Evolutionary conservation across 2,888 invertebrate species (phyloP), one percentile per base, ranked within the genome.

Genomic region (Erpobdella octoculata): DNA sequence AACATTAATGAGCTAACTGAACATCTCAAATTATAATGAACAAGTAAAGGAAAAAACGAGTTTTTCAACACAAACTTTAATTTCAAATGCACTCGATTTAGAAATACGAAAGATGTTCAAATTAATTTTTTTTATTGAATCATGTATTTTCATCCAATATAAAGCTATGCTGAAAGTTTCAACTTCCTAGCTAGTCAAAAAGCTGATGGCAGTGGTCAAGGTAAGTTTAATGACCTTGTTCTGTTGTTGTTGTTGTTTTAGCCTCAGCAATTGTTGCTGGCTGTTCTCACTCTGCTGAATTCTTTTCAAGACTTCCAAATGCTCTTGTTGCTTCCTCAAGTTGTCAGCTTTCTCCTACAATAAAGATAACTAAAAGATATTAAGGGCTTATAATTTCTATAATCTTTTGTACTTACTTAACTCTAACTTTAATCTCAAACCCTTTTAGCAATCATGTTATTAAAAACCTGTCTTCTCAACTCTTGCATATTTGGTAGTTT

Each of bases 381-480:
- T 48, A 48, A 6, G 25, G 25, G 25, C n/a, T 25, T 48, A 9
- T 48, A 5, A 48, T 12, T 41, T 41, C 9, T 41, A 41, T 41
- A 41, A 41, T 41, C 9, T 12, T 12, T 41, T 12, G 18, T 12
- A 41, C 18, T 18, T 25, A 6, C 48, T 21, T 21, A 48, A 12
- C 25, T 21, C 18, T 48, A 3, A 12, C 48, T 21, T 48, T n/a
- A n/a, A n/a, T 12, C 18, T 48, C 12, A 48, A 48, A 21, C 25
- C 4, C 48, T 25, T 21, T n/a, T n/a, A n/a, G n/a, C 3, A 6
- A 48, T 25, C 12, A 48, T 9, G 25, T 3, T 48, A n/a, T 21
- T 48, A n/a, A 48, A 18, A n/a, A 65, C 66, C 66, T 66, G 66
- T 41, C 66, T 66, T 6, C 66, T 66, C 66, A 66, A 15, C 21